Evolutionary conservation across 2,797 vertebrate species (phyloP), one percentile per base, ranked within the genome.

Genomic region (Peromyscus melanophrys): DNA sequence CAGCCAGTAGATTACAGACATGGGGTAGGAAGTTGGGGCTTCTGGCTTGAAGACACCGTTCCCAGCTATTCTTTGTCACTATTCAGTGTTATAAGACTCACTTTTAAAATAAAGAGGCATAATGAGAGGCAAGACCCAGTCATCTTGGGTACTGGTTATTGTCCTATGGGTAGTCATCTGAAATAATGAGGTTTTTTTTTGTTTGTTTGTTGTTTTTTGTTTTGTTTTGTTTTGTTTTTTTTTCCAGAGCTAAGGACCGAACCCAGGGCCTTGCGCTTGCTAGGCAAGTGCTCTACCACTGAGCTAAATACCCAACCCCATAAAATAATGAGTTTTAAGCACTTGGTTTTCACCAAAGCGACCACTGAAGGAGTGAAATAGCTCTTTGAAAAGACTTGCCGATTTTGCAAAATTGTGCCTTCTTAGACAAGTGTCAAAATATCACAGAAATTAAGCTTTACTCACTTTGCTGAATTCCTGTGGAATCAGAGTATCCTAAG

Each of bases 371-470:
- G 25, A 94, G 19, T 78, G 17, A 93, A 93, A 90, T 49, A 83
- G 9, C 25, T 67, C 65, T 81, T 61, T 78, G 6, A 73, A 92
- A 95, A 89, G 34, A 21, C 55, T 31, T 75, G 34, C 55, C 82
- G 34, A n/a, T 69, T 93, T 95, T 75, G 55, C 49, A 89, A 46
- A 86, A 73, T 94, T 87, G 69, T 75, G 21, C 43, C 69, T 75
- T 94, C 49, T 63, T 75, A 85, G 87, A 92, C 69, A 95, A 52
- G 71, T 95, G 57, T 89, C 69, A 95, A 93, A 95, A 75, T 96
- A 93, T 75, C 55, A 75, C 1, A 17, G 81, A 89, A 52, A 92
- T 25, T 49, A 69, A 91, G 12, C 2, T 34, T 57, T 3, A 1
- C 8, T 88, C 34, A 71, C 4, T 93, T 92, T 52, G 67, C 25